Base-by-base conservation (phyloP, 1,140 invertebrate species). In the Atopsyche davidsoni region DNA sequence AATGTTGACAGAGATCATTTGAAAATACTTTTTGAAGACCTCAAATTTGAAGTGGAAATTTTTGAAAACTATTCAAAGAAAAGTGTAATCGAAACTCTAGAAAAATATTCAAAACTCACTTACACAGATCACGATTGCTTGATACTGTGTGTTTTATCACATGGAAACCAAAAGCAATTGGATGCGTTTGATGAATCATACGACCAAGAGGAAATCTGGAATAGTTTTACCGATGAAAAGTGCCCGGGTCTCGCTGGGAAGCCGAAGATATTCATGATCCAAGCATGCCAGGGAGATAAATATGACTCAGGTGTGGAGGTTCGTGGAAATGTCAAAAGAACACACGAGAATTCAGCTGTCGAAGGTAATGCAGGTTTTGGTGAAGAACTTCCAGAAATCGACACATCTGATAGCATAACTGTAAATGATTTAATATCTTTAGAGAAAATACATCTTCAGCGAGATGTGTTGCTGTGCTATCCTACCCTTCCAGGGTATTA, bases 181-280 rank as follows among this genome's bases (percentile, higher is more conserved):
- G 94, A 92, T 70, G 90, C 90, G 11, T 85, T 82, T 61, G 91
- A 97, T 70, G 81, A 79, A 22, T 78, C 83, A 23, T 92, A 90
- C 62, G 89, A 89, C 63, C 79, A 86, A 41, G 84, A 93, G 32
- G 72, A 77, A 45, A 72, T 98, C 25, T 91, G 91, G 81, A 77
- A 80, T 24, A 77, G 82, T 48, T 96, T 97, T 62, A 90, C 89
- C 34, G 85, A 87, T 10, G 82, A 93, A 63, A 85, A 80, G 53
- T 96, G 92, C 62, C 82, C 82, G 17, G 77, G 83, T 46, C 72
- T 98, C 25, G 88, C 88, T 59, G 92, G 93, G n/a, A 95, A 95
- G 70, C 92, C 92, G 9, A 95, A 95, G 67, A 50, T 94, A 34
- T 94, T 94, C 65, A 92, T 95, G 58, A 85, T 95, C 59, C 90